Base-by-base conservation (phyloP, 2,888 invertebrate genomes). In the Limnephilus marmoratus region DNA sequence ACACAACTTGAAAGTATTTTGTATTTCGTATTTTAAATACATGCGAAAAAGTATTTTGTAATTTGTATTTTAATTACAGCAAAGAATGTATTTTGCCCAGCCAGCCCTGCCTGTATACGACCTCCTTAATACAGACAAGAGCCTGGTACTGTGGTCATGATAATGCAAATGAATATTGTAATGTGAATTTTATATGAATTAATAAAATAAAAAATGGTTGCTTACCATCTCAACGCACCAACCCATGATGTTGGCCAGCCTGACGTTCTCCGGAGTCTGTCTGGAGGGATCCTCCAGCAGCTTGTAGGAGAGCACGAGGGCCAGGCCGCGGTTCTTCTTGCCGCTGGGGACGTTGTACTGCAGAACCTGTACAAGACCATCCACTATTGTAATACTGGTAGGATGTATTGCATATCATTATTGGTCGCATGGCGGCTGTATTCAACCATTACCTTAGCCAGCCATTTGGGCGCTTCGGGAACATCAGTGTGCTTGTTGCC, bases 191-290 rank as follows among this genome's bases (percentile, higher is more conserved):
- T 12, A 45, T 2, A 12, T 45, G 45, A 45, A 45, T 12, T 45
- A 45, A 45, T 45, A 45, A 45, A 12, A 12, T 9, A 9, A 45
- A 45, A 45, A 45, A 12, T 34, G 37, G 89, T 93, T 89, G 95
- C 97, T 96, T 95, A 99, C 99, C 97, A 99, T 97, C 97, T 99
- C 99, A 7, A 98, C 97, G 95, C 99, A 99, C 99, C 99, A 99
- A 93, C 99, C 99, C 95, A 99, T 96, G 94, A 99, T 97, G 94
- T 98, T 97, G 0, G 98, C 98, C 93, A 97, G 95, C 94, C 97
- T 97, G 81, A 99, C 95, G 94, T 98, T 98, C 94, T 98, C 98
- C 0, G 98, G 97, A 0, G 98, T 98, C 5, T 98, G 95, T 92
- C 97, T 96, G 90, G 97, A 95, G n/a, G 97, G 96, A 91, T 96